Conservation (phyloP, 2,888 invertebrate species). For the Conus canariensis region DNA sequence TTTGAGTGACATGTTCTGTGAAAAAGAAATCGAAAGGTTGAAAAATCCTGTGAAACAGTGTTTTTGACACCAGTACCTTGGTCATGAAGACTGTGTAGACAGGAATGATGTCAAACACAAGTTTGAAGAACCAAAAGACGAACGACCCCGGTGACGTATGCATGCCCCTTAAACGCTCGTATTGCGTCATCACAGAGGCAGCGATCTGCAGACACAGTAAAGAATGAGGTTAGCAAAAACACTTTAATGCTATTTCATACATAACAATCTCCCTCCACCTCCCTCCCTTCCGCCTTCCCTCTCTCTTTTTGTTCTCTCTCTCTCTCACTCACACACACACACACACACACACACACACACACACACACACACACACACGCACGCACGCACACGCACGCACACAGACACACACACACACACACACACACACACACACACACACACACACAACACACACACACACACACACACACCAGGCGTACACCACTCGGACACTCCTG, state of each 20-base stretch:
- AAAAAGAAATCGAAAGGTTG: too few species aligned
- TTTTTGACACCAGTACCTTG: conserved; percentile 45
- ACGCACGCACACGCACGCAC: not conserved
- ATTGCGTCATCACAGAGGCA: conserved; percentile 54
- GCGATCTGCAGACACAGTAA: not conserved
- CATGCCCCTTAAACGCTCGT: conserved; percentile 63
- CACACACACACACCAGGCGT: too few species aligned
- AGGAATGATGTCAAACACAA: conserved; percentile 60
- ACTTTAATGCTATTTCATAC: too few species aligned
- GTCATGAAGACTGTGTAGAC: conserved; percentile 61
- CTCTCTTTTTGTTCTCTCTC: too few species aligned
- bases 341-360: not conserved
- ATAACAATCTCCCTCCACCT: too few species aligned
- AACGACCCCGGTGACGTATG: conserved; percentile 70
- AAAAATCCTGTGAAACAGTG: too few species aligned
- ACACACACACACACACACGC: too few species aligned
- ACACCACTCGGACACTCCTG: too few species aligned
- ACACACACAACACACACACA: too few species aligned
- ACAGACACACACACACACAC: not conserved
- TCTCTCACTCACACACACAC: not conserved
- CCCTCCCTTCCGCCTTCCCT: too few species aligned
- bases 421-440: not conserved
- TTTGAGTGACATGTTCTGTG: too few species aligned
- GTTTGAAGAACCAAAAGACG: conserved; percentile 68
- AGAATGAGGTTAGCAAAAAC: too few species aligned